Conservation (phyloP, 2,797 vertebrate species). For the Crocodylus rhombifer region DNA sequence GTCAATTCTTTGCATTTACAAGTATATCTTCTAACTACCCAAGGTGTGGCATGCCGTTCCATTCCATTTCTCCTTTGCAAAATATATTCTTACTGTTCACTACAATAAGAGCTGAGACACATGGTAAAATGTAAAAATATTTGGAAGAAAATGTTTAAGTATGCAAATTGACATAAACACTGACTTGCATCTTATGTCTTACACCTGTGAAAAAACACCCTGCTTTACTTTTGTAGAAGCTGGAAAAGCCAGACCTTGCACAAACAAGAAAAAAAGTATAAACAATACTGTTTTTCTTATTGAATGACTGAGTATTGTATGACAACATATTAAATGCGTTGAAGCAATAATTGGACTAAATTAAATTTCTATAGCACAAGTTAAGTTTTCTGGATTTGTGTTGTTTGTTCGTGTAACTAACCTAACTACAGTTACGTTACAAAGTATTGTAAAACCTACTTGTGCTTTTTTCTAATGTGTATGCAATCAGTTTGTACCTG, state of each 20-base stretch:
- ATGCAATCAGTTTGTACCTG: background rate
- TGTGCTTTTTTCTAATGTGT: background rate
- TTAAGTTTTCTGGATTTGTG: background rate
- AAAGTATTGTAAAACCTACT: background rate
- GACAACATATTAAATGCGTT: background rate
- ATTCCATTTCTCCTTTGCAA: background rate
- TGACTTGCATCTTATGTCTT: constrained; percentile 67
- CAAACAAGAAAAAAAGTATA: background rate
- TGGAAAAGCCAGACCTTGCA: background rate
- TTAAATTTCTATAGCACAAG: background rate
- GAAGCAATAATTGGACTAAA: background rate
- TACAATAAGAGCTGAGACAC: constrained; percentile 21
- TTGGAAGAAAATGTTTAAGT: constrained; percentile 21
- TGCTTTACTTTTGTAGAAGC: constrained; percentile 66
- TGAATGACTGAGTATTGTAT: background rate
- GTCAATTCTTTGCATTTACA: background rate
- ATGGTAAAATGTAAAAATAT: constrained; percentile 39
- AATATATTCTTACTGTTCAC: background rate
- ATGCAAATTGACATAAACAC: constrained; percentile 55
- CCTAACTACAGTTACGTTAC: no score
- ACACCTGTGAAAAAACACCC: constrained; percentile 64
- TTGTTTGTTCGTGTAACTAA: background rate
- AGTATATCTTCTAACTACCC: background rate
- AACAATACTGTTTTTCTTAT: background rate
- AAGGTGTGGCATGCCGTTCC: background rate